Base-by-base conservation (phyloP, 92 coral and sea anemone genomes). In the Isaurus tuberculatus region DNA sequence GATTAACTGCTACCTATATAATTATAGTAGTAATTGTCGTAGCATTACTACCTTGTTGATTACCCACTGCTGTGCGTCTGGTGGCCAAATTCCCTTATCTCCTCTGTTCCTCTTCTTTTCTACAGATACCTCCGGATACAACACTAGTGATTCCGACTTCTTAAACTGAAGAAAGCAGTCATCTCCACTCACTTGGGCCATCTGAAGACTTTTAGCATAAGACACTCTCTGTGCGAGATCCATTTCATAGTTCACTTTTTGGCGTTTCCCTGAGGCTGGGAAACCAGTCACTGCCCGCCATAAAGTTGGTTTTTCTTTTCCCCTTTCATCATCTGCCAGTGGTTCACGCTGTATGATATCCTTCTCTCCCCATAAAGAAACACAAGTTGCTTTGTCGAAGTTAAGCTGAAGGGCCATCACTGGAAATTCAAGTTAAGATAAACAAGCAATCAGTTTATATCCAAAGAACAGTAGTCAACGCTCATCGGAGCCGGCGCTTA, bases 361-460 rank as follows among this genome's bases (percentile, higher is more conserved):
- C 68, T 88, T 92, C 67, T 95, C 98, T 29, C 91, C 92, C 98
- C 98, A 95, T 42, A 95, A 83, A 14, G 98, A 95, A 79, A 92
- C 44, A 44, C 94, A 94, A 1, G 91, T 86, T 37, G 96, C 95
- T 83, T 88, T 95, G 85, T 95, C 98, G 20, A 94, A 60, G 19
- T 68, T 86, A 49, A 95, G 89, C 84, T 95, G 94, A 49, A 95
- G 96, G 10, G 81, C 94, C 79, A 88, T 86, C 75, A 94, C 98
- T 95, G 71, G 11, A 75, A 81, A 75, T 20, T 42, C 29, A 71
- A 25, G 67, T 57, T 5, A 27, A 23, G 20, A 17, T 19, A 70
- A 13, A 49, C 5, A 6, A 40, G 11, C 46, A 40, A 40, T 11
- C 5, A 40, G 5, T 40, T 40, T 40, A 40, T 40, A n/a, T n/a